Base-by-base conservation (phyloP, 1,140 invertebrate genomes). In the Zaprionus kolodkinae region DNA sequence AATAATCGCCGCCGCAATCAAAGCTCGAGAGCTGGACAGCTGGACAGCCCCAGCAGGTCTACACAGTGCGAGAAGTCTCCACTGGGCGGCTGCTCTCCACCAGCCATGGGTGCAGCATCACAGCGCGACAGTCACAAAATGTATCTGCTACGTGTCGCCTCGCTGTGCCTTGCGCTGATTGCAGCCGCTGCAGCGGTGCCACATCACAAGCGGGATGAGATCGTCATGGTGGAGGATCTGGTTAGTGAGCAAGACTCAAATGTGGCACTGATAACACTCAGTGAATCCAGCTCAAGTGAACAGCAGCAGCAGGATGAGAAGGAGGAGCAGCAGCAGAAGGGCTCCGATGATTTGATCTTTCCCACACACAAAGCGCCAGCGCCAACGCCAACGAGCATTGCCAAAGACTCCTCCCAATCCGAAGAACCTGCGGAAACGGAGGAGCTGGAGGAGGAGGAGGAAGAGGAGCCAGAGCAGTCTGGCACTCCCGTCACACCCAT, bases 331-430 rank as follows among this genome's bases (percentile, higher is more conserved):
- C n/a, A 66, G 9, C 57, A 57, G 6, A 12, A 63, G 36, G 79
- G 45, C 3, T 78, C 80, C 10, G 84, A 91, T 73, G 90, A 91
- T 38, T 71, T 91, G 77, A 91, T 91, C 17, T 88, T 88, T n/a
- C 59, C 75, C 6, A 68, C 69, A 6, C 67, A 54, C 13, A 76
- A 69, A 75, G 72, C 21, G 57, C 57, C 33, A n/a, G 62, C 36
- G 6, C 10, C 15, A 15, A 12, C 27, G 2, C 7, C 17, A 36
- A 72, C 21, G 27, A 30, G 27, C 27, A 6, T 6, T 10, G 27
- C 54, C 6, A 56, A 73, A 21, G 78, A 79, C 2, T 11, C 45
- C 30, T 66, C 75, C 1, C 15, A 10, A n/a, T 76, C 69, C 0
- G 76, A 69, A 12, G 78, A 76, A 4, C 27, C 17, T 1, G 55